Evolutionary conservation across 2,888 invertebrate species (phyloP).

Genomic region (Drosophila multiciliata): DNA sequence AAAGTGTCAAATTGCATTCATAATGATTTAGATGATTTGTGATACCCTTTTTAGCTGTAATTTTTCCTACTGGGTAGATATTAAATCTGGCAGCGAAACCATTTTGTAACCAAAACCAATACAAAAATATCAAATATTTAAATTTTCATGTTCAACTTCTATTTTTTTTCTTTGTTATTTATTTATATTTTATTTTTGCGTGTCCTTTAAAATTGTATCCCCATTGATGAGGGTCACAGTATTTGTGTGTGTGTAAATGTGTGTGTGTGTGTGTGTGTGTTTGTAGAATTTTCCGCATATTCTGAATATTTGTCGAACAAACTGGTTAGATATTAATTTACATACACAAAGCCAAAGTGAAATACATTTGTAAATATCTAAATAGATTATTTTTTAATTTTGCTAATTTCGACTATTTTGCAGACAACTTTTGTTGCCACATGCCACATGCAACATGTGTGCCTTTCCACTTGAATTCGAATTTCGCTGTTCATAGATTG

Average conservation of each 20-base stretch:
- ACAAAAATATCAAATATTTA: constrained; percentile 44
- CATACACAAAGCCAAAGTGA: background rate
- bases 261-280: background rate
- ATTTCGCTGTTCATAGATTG: constrained; percentile 44
- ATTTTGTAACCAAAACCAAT: constrained; percentile 34
- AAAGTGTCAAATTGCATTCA: background rate
- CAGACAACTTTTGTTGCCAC: constrained; percentile 6
- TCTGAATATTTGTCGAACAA: constrained; percentile 56
- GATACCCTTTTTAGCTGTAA: background rate
- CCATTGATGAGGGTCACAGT: constrained; percentile 55
- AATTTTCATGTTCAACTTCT: constrained; percentile 27
- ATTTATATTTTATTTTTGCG: constrained; percentile 3
- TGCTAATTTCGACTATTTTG: constrained; percentile 32
- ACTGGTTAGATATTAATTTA: constrained; percentile 46
- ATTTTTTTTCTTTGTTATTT: constrained; percentile 10
- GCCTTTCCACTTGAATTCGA: constrained; percentile 33
- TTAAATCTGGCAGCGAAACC: constrained; percentile 19
- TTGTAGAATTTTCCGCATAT: constrained; percentile 24
- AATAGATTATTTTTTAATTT: constrained; percentile 3
- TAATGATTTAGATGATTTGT: background rate
- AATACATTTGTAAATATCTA: constrained; percentile 1
- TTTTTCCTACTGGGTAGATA: background rate
- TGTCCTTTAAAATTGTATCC: constrained; percentile 33
- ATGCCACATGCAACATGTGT: constrained; percentile 47
- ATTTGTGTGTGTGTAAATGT: background rate